Conservation (phyloP, 2,888 invertebrate species). For the Agrochola lychnidis region DNA sequence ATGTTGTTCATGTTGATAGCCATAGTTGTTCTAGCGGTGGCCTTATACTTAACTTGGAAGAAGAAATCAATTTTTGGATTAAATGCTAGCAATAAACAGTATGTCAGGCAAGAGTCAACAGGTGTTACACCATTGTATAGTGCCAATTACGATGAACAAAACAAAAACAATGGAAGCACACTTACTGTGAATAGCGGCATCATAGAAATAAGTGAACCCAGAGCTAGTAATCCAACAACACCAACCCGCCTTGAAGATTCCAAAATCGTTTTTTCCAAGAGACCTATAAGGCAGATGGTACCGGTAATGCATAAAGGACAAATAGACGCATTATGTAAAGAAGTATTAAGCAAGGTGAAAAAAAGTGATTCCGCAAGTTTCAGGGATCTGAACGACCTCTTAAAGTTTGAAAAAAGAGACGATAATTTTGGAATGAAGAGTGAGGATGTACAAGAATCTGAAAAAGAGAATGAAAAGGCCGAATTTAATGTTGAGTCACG, state of each 20-base stretch:
- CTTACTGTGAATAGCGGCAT: conserved; percentile 57
- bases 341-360: conserved; percentile 64
- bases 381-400: conserved; percentile 68
- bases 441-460: conserved; percentile 21
- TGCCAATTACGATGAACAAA: conserved; percentile 16
- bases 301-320: conserved; percentile 60
- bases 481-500: neutral
- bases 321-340: conserved; percentile 69
- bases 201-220: conserved; percentile 51
- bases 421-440: conserved; percentile 26
- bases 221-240: conserved; percentile 44
- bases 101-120: conserved; percentile 44
- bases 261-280: conserved; percentile 48
- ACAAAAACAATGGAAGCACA: conserved; percentile 57
- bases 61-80: conserved; percentile 34
- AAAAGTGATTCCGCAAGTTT: conserved; percentile 66
- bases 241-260: conserved; percentile 44
- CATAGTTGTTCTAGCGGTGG: conserved; percentile 42
- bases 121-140: conserved; percentile 27
- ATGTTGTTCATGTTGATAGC: conserved; percentile 46
- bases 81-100: conserved; percentile 15
- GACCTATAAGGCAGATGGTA: conserved; percentile 35
- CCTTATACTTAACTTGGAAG: conserved; percentile 31
- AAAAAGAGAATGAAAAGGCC: conserved; percentile 1
- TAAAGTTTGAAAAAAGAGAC: conserved; percentile 49